Evolutionary conservation across 2,797 vertebrate species (phyloP), one percentile per base, ranked within the genome.

Genomic region (Mormyrops attenuatus): DNA sequence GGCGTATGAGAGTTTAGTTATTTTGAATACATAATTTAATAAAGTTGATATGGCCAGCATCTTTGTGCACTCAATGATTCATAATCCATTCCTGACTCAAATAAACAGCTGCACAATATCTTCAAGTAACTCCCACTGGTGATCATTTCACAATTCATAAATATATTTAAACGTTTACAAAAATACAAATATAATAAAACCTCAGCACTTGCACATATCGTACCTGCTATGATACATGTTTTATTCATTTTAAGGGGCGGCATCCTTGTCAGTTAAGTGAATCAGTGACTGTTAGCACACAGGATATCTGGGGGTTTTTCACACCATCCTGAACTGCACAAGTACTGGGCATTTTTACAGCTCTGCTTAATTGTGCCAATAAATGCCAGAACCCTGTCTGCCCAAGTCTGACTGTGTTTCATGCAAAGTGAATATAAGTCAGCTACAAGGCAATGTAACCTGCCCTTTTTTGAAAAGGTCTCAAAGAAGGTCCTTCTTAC

Each of bases 401-500:
- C 41, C 7, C 41, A 82, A n/a, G 15, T 5, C 49, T 34, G n/a
- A 17, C 85, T 41, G 1, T 4, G 20, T 13, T 53, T 80, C 9
- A 30, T 26, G 50, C 17, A 13, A 11, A 88, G 55, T 34, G 1
- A 49, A 90, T 20, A 82, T 30, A 3, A 52, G 49, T 8, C n/a
- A 55, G 85, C 49, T 55, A 66, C 13, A 47, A 38, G 57, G 57
- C 85, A 69, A 53, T 3, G 30, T 66, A 2, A n/a, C 6, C 26
- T 3, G 22, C 50, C 52, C 34, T 87, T 87, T 57, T 30, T n/a
- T 3, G 26, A 41, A 11, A n/a, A 60, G 8, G n/a, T 87, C 30
- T 50, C 20, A 3, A 44, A 2, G 60, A 73, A 26, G 41, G 55
- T 13, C 15, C 5, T 13, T 91, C 96, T 95, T 97, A 98, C 97